A percentile compares a stretch with the other conserved stretches of the same genome.
These are phyloP conservation scores for Crypturellus undulatus DNA, from an alignment of 2,113 vertebrate species.

Conservation along the genomic window DNA sequence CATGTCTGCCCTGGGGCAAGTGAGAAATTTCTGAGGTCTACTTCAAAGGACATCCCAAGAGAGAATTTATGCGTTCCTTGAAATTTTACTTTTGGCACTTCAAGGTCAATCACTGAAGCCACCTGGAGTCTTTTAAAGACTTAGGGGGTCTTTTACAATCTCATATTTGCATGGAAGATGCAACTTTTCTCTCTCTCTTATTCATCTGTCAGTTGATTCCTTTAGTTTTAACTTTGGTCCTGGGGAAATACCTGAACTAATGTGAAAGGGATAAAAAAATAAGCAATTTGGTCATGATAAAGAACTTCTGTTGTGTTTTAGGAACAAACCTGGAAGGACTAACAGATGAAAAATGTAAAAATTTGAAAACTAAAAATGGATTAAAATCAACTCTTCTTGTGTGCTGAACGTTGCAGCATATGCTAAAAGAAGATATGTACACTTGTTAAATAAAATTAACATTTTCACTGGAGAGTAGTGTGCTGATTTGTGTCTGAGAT, in stretches of 20 bases:
- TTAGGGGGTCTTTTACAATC: not conserved
- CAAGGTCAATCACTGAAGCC: not conserved
- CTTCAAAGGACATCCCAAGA: not conserved
- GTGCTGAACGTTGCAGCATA: not conserved
- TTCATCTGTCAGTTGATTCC: fast-evolving
- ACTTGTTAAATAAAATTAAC: not conserved
- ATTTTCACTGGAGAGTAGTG: not conserved
- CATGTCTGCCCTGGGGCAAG: not conserved
- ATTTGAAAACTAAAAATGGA: conserved; percentile 26
- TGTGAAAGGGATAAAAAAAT: not conserved
- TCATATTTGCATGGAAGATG: not conserved
- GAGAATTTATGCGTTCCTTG: not conserved
- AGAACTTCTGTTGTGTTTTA: not conserved
- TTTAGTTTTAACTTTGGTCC: not conserved
- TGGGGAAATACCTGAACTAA: not conserved
- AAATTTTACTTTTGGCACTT: not conserved
- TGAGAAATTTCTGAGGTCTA: not conserved
- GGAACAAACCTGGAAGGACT: not conserved
- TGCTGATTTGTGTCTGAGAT: not conserved
- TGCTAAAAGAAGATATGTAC: not conserved
- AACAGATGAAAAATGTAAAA: not conserved
- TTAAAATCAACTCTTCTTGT: not conserved
- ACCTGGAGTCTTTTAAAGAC: not conserved
- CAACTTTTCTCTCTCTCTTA: not conserved
- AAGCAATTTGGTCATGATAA: not conserved